phyloP scores from a whole-genome alignment of 2,888 invertebrate species.

The Zootermopsis nevadensis region DNA sequence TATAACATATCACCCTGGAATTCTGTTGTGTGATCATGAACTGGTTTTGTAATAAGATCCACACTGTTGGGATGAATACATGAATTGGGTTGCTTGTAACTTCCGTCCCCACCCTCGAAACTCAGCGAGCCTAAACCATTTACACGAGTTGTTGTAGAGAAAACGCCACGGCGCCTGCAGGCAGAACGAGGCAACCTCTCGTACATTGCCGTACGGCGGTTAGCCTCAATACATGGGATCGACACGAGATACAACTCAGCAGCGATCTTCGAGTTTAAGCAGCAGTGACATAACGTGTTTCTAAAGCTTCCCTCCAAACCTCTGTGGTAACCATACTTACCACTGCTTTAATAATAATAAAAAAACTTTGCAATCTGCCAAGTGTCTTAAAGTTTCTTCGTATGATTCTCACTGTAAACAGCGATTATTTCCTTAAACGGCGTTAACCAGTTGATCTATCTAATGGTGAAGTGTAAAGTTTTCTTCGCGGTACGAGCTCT shows the following conservation, averaged over 20 bases:
- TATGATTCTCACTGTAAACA: no score
- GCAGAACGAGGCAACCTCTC: neutral
- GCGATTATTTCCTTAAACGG: no score
- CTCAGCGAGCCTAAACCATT: conserved; percentile 24
- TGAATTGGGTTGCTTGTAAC: conserved; percentile 26
- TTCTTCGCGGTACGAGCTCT: no score
- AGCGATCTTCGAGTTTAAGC: neutral
- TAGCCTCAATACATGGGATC: conserved; percentile 35
- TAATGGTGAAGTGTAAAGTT: no score
- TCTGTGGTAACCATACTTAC: no score
- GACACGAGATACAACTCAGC: neutral
- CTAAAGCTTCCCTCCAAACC: no score
- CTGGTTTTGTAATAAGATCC: neutral
- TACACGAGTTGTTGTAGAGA: conserved; percentile 38
- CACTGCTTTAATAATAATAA: no score
- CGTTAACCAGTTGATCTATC: no score
- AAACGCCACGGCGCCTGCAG: conserved; percentile 31
- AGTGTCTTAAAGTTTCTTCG: no score
- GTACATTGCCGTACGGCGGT: conserved; percentile 22
- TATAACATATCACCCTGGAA: no score
- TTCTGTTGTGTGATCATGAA: no score
- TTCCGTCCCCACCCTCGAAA: conserved; percentile 6
- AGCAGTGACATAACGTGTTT: neutral
- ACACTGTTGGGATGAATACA: neutral
- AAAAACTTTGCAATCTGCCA: no score